phyloP scores from a whole-genome alignment of 1,140 invertebrate genomes.

The Diabrotica undecimpunctata region DNA sequence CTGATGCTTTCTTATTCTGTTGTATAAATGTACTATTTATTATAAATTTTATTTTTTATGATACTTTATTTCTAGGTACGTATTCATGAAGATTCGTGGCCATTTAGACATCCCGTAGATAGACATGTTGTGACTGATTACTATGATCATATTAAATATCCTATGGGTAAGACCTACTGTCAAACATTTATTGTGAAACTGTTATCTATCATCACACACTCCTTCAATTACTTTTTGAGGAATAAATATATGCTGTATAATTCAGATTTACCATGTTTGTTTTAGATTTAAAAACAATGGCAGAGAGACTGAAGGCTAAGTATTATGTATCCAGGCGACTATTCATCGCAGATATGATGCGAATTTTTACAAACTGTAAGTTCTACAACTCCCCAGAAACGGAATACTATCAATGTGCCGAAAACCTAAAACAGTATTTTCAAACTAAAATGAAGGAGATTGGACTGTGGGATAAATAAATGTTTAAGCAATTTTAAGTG shows the following conservation, averaged over 20 bases:
- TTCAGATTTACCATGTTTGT: slow-evolving; percentile 35
- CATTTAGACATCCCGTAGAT: slow-evolving; percentile 90
- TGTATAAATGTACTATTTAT: too few relatives aligned
- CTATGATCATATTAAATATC: slow-evolving; percentile 96
- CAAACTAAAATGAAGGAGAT: slow-evolving; percentile 89
- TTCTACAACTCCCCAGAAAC: slow-evolving; percentile 92
- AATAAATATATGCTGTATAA: too few relatives aligned
- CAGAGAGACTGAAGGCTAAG: slow-evolving; percentile 68
- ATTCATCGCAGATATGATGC: slow-evolving; percentile 93
- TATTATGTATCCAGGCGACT: slow-evolving; percentile 86
- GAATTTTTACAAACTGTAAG: slow-evolving; percentile 93
- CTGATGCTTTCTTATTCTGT: too few relatives aligned
- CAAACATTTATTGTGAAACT: too few relatives aligned
- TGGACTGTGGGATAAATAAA: slow-evolving; percentile 72
- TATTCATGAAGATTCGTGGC: slow-evolving; percentile 86
- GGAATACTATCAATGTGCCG: slow-evolving; percentile 89
- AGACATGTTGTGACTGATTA: slow-evolving; percentile 92
- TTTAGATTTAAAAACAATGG: slow-evolving; percentile 84
- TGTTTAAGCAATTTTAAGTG: background rate
- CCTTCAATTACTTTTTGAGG: too few relatives aligned
- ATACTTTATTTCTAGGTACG: slow-evolving; percentile 55
- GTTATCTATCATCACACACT: too few relatives aligned
- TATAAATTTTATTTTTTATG: too few relatives aligned
- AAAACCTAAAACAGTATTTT: slow-evolving; percentile 91
- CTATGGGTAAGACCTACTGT: slow-evolving; percentile 77